These are phyloP conservation scores for Lepisosteus osseus DNA, from an alignment of 2,113 vertebrate species.

Conservation along the genomic window DNA sequence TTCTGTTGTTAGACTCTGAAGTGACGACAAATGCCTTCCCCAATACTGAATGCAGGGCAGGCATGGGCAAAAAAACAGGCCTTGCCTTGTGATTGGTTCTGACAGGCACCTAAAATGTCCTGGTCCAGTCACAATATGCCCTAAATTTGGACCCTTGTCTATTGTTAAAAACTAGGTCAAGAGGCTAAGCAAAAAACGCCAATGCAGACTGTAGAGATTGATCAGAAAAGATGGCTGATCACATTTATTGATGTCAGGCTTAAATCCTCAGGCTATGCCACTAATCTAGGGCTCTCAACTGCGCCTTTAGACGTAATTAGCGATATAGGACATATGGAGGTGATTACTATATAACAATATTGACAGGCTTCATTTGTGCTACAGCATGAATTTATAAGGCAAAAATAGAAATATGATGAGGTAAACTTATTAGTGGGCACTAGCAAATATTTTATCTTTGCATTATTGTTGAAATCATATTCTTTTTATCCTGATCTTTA, in stretches of 20 bases:
- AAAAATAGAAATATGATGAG: constrained; percentile 1
- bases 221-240: constrained; percentile 53
- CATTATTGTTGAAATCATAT: too few relatives aligned
- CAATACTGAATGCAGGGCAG: neutral
- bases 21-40: constrained; percentile 62
- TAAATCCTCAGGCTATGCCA: constrained; percentile 36
- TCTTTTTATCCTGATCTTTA: too few relatives aligned
- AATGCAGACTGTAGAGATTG: constrained; percentile 48
- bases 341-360: constrained; percentile 60
- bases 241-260: constrained; percentile 55
- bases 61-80: constrained; percentile 41
- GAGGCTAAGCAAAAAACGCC: constrained; percentile 59
- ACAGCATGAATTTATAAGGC: constrained; percentile 17
- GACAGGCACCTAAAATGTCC: constrained; percentile 65
- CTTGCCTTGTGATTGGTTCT: constrained; percentile 55
- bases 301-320: constrained; percentile 34
- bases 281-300: constrained; percentile 26
- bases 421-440: neutral
- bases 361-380: constrained; percentile 39
- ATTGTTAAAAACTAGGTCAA: constrained; percentile 83
- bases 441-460: too few relatives aligned
- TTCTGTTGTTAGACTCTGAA: constrained; percentile 63
- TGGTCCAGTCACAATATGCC: constrained; percentile 54
- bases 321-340: constrained; percentile 60
- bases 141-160: constrained; percentile 64